Evolutionary conservation across 53 echinoderm and acorn worm species (phyloP).

Genomic region (Holothuria scabra): DNA sequence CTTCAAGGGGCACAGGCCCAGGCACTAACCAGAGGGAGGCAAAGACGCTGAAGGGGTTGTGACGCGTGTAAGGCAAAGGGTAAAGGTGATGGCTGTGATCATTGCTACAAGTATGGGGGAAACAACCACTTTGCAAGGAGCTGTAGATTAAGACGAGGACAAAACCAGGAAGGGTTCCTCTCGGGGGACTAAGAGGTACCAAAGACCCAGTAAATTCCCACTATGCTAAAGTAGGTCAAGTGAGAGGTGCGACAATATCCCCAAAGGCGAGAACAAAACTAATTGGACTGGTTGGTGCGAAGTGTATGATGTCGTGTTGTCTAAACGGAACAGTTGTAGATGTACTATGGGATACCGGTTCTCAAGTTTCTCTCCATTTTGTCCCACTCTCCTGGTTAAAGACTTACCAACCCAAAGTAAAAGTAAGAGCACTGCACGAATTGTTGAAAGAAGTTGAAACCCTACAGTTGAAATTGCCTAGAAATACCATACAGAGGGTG

Average conservation of each 20-base stretch:
- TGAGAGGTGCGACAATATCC: neutral
- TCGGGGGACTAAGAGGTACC: slow-evolving; percentile 48
- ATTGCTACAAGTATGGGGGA: slow-evolving; percentile 25
- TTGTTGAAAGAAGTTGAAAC: neutral
- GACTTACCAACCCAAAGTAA: neutral
- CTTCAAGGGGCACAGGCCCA: too few relatives aligned
- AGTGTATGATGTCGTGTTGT: slow-evolving; percentile 15
- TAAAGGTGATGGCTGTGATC: neutral
- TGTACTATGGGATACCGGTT: slow-evolving; percentile 57
- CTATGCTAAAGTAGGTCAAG: too few relatives aligned
- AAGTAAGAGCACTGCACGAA: slow-evolving; percentile 15
- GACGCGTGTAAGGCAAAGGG: too few relatives aligned
- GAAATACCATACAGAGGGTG: neutral
- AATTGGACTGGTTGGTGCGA: slow-evolving; percentile 15
- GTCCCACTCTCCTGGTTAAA: slow-evolving; percentile 30
- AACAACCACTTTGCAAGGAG: neutral
- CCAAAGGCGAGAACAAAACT: slow-evolving; percentile 1
- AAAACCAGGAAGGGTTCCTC: slow-evolving; percentile 37
- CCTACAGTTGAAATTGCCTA: slow-evolving; percentile 26
- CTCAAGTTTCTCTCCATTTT: slow-evolving; percentile 55
- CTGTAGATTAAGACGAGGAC: neutral
- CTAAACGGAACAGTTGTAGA: neutral
- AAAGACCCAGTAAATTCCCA: too few relatives aligned
- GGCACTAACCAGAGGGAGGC: too few relatives aligned
- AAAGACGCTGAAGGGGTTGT: too few relatives aligned